Evolutionary conservation across 2,113 vertebrate species (phyloP).

Genomic region (Collichthys lucidus): DNA sequence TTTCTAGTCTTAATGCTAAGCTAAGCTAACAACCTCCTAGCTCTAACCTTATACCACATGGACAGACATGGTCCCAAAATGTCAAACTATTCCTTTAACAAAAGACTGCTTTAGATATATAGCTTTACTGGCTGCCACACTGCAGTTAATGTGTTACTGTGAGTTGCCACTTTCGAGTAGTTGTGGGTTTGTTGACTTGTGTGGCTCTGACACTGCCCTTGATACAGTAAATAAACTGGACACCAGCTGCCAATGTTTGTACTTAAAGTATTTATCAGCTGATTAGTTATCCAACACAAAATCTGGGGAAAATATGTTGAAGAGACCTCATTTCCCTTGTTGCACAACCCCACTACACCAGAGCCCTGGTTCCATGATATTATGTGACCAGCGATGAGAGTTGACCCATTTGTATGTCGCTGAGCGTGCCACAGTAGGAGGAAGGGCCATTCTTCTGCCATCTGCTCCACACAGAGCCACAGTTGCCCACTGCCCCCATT

Average conservation of each 20-base stretch:
- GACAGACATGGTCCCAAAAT: background rate
- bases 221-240: conserved; percentile 8
- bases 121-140: background rate
- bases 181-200: background rate
- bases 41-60: background rate
- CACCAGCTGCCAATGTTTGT: conserved; percentile 47
- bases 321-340: conserved; percentile 25
- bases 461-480: conserved; percentile 79
- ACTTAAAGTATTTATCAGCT: conserved; percentile 49
- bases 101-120: background rate
- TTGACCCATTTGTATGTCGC: conserved; percentile 77
- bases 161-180: background rate
- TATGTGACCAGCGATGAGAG: conserved; percentile 40
- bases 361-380: conserved; percentile 35
- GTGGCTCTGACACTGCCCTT: background rate
- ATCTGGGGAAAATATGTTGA: conserved; percentile 55
- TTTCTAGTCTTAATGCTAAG: background rate
- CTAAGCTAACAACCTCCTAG: background rate
- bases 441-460: conserved; percentile 82
- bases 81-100: conserved; percentile 3
- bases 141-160: background rate
- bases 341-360: background rate
- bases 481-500: conserved; percentile 74
- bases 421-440: conserved; percentile 56
- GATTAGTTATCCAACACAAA: conserved; percentile 38